Percentiles rank a stretch among this genome's conserved stretches.
Evolutionary conservation across 2,888 invertebrate species (phyloP).

Genomic region (Nudaria mundana): DNA sequence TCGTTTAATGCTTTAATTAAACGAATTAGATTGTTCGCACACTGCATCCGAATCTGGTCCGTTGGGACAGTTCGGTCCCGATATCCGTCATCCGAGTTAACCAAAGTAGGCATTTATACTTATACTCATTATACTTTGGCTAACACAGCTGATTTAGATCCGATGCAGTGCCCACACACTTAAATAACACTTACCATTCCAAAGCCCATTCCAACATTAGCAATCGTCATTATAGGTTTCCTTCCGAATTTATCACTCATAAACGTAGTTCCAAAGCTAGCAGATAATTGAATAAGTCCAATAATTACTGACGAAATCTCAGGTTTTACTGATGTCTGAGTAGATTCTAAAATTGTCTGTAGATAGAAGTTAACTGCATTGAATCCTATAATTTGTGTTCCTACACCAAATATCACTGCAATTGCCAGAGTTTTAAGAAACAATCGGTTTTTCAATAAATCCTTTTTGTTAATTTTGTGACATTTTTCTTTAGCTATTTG

Average conservation of each 20-base stretch:
- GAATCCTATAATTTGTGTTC: constrained; percentile 44
- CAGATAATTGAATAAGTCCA: constrained; percentile 50
- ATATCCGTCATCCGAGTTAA: too few relatives aligned
- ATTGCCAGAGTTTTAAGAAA: constrained; percentile 21
- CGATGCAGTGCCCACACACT: too few relatives aligned
- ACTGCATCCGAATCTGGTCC: too few relatives aligned
- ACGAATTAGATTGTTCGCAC: too few relatives aligned
- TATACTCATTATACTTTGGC: too few relatives aligned
- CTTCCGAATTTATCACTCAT: constrained; percentile 48
- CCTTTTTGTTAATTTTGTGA: constrained; percentile 19
- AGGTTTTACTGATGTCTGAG: constrained; percentile 48
- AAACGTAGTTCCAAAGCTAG: constrained; percentile 44
- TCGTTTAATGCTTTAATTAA: too few relatives aligned
- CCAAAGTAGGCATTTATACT: too few relatives aligned
- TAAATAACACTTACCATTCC: constrained; percentile 50
- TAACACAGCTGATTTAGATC: too few relatives aligned
- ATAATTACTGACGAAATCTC: constrained; percentile 52
- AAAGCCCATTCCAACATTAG: constrained; percentile 37
- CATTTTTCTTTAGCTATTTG: constrained; percentile 11
- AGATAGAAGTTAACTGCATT: constrained; percentile 55
- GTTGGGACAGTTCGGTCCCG: too few relatives aligned
- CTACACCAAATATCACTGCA: constrained; percentile 14
- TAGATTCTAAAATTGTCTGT: constrained; percentile 54
- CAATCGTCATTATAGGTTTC: constrained; percentile 38
- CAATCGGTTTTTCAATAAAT: constrained; percentile 21